These are phyloP conservation scores for Cheirogaleus major DNA, from an alignment of 2,797 vertebrate species.

Conservation along the genomic window DNA sequence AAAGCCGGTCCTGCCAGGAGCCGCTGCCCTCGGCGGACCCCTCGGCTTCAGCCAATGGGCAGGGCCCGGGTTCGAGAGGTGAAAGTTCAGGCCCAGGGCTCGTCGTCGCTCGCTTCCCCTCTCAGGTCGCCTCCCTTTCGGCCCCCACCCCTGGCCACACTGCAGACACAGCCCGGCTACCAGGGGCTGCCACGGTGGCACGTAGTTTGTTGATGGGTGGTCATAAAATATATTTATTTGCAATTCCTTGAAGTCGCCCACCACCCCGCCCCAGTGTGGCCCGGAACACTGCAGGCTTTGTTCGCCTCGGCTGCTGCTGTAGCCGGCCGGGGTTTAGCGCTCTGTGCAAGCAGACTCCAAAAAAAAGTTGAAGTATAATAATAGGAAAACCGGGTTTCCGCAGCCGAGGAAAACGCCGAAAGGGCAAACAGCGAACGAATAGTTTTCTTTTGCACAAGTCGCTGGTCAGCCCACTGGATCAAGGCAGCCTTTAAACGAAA, in stretches of 20 bases:
- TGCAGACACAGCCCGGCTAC: conserved; percentile 61
- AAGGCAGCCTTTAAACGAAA: conserved; percentile 45
- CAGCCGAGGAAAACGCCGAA: conserved; percentile 55
- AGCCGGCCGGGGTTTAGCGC: conserved; percentile 51
- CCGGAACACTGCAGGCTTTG: conserved; percentile 70
- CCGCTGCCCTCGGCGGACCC: not conserved
- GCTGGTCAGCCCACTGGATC: conserved; percentile 23
- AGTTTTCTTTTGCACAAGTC: conserved; percentile 62
- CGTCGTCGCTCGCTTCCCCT: not conserved
- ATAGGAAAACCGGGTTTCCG: conserved; percentile 75
- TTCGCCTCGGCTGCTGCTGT: conserved; percentile 40
- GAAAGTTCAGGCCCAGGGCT: conserved; percentile 87
- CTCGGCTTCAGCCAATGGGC: conserved; percentile 76
- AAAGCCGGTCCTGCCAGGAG: conserved; percentile 28
- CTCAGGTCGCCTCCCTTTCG: not conserved
- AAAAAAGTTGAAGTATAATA: conserved; percentile 72
- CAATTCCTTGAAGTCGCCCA: conserved; percentile 73
- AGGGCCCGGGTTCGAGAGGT: conserved; percentile 84
- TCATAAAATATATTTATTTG: conserved; percentile 84
- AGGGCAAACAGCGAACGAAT: conserved; percentile 63
- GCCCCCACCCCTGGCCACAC: not conserved
- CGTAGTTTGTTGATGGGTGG: conserved; percentile 82
- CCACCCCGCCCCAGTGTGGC: conserved; percentile 35
- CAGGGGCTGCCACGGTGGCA: conserved; percentile 72
- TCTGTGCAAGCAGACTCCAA: conserved; percentile 43